Evolutionary conservation across 2,113 vertebrate species (phyloP).

Genomic region (Aldabrachelys gigantea): DNA sequence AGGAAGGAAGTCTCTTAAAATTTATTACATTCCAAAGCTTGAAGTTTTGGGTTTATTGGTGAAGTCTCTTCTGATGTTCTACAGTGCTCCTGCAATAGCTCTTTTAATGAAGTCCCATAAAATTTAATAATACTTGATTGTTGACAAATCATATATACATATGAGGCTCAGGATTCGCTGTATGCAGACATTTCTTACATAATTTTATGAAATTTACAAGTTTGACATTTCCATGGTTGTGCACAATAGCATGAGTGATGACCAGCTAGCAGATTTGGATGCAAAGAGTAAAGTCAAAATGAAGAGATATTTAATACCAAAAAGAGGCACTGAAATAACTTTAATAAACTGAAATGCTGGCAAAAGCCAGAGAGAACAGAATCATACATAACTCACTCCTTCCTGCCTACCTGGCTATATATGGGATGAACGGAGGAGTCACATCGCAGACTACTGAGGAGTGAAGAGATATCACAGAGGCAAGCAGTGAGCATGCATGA

Average conservation of each 20-base stretch:
- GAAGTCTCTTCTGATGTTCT: conserved; percentile 90
- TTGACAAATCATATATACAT: conserved; percentile 83
- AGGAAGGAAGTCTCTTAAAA: conserved; percentile 92
- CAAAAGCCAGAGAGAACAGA: conserved; percentile 32
- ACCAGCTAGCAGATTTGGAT: conserved; percentile 62
- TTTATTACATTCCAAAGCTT: conserved; percentile 93
- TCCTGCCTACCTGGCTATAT: not conserved
- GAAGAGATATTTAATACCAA: conserved; percentile 63
- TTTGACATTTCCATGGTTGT: conserved; percentile 32
- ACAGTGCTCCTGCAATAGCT: conserved; percentile 84
- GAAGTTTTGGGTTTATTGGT: conserved; percentile 85
- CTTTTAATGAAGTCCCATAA: conserved; percentile 93
- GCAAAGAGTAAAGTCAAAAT: conserved; percentile 56
- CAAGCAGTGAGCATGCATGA: not conserved
- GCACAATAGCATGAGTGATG: conserved; percentile 52
- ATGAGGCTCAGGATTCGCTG: conserved; percentile 38
- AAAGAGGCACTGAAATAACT: conserved; percentile 46
- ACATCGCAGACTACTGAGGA: not conserved
- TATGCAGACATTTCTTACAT: conserved; percentile 56
- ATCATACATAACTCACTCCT: not conserved
- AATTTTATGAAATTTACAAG: conserved; percentile 54
- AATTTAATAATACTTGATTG: conserved; percentile 88
- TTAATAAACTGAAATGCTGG: conserved; percentile 50
- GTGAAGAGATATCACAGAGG: not conserved
- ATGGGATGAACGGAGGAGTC: not conserved